Evolutionary conservation across 2,888 invertebrate genomes (phyloP).

Genomic region (Cyclophora albipunctata): DNA sequence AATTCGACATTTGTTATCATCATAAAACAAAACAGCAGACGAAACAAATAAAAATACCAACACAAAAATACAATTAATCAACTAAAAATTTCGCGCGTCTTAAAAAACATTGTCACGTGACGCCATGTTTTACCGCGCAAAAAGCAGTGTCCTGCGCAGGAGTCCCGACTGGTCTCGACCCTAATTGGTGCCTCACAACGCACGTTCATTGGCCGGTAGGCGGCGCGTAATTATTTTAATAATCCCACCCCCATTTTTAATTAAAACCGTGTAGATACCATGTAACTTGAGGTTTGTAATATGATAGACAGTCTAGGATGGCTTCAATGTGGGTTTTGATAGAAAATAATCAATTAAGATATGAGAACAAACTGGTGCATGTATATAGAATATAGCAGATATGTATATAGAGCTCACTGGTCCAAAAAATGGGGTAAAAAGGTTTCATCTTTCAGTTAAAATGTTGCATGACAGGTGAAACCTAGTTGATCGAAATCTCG

Average conservation of each 20-base stretch:
- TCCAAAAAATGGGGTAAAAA: no score
- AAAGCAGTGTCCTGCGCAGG: slow-evolving; percentile 40
- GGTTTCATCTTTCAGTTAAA: no score
- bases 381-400: no score
- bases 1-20: no score
- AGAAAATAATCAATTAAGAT: slow-evolving; percentile 3
- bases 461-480: no score
- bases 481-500: no score
- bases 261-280: slow-evolving; percentile 31
- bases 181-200: slow-evolving; percentile 56
- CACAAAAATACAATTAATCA: neutral
- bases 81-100: slow-evolving; percentile 5
- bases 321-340: neutral
- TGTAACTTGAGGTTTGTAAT: slow-evolving; percentile 2
- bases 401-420: no score
- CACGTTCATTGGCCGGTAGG: slow-evolving; percentile 56
- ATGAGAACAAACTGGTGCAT: neutral
- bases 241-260: slow-evolving; percentile 66
- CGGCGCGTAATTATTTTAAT: slow-evolving; percentile 67
- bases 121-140: slow-evolving; percentile 47
- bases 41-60: no score
- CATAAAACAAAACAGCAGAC: no score
- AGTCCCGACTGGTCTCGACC: slow-evolving; percentile 40
- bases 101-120: slow-evolving; percentile 23
- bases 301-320: slow-evolving; percentile 3